Percentiles rank a stretch among this genome's conserved stretches.
These are phyloP conservation scores for Illadopsis cleaveri DNA, from an alignment of 2,113 vertebrate genomes.

Conservation along the genomic window DNA sequence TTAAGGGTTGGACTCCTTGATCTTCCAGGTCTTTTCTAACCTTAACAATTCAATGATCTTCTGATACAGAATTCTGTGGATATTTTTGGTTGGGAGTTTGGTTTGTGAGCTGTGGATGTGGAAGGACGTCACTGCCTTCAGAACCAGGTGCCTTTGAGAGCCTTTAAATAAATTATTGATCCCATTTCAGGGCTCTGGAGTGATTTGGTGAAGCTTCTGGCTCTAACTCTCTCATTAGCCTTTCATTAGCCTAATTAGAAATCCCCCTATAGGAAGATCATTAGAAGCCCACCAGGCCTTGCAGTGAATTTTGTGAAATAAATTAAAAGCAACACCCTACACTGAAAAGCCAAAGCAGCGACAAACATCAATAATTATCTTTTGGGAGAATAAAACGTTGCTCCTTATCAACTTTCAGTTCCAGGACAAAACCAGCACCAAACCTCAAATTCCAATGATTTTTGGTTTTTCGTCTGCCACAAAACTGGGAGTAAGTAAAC, in stretches of 20 bases:
- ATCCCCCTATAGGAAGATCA: not conserved
- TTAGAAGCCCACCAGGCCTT: not conserved
- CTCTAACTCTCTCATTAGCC: not conserved
- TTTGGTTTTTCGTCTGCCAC: not conserved
- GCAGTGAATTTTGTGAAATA: not conserved
- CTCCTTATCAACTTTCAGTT: not conserved
- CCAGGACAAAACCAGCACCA: not conserved
- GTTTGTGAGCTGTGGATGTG: not conserved
- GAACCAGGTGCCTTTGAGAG: not conserved
- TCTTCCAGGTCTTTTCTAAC: not conserved
- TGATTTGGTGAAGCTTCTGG: not conserved
- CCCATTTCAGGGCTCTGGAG: not conserved
- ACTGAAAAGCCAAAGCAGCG: not conserved
- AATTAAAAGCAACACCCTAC: not conserved
- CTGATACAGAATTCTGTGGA: rapidly evolving
- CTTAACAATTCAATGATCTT: rapidly evolving
- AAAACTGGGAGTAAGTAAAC: not conserved
- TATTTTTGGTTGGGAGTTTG: not conserved
- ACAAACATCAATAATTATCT: not conserved
- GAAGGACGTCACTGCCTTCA: not conserved
- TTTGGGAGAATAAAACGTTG: not conserved
- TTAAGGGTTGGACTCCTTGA: not conserved
- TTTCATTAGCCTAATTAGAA: not conserved
- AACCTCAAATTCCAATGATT: rapidly evolving
- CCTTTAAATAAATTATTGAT: not conserved